These are phyloP conservation scores for Antheraea pernyi DNA, from an alignment of 1,140 invertebrate genomes.

Conservation along the genomic window DNA sequence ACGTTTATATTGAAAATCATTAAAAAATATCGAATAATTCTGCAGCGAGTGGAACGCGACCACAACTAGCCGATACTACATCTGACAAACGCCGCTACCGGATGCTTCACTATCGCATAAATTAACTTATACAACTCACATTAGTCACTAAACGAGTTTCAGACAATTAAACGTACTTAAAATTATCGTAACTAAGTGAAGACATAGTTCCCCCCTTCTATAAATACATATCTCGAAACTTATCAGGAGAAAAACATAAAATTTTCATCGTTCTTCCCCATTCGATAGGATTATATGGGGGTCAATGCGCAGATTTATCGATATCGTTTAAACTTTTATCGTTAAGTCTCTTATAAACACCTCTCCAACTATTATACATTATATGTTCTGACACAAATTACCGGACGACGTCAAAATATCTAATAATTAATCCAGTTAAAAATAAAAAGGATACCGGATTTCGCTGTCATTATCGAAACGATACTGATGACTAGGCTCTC, in stretches of 20 bases:
- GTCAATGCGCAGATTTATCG: not conserved
- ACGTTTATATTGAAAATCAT: not conserved
- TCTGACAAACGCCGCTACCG: not conserved
- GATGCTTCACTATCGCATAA: not conserved
- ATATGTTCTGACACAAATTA: no score
- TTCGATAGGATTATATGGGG: not conserved
- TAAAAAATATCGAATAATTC: not conserved
- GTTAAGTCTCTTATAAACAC: no score
- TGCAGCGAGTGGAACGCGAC: not conserved
- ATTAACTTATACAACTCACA: constrained; percentile 10
- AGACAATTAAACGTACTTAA: not conserved
- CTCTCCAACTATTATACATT: no score
- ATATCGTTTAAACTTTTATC: not conserved
- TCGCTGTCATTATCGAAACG: no score
- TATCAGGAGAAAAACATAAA: not conserved
- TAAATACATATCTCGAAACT: not conserved
- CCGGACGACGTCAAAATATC: no score
- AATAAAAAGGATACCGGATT: no score
- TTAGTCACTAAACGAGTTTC: not conserved
- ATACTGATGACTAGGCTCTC: no score
- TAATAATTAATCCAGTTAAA: no score
- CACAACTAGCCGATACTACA: constrained; percentile 23
- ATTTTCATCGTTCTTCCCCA: not conserved
- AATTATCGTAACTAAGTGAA: constrained; percentile 10
- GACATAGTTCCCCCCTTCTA: not conserved